phyloP scores from a whole-genome alignment of 2,797 vertebrate species.

The Propithecus deckenii region DNA sequence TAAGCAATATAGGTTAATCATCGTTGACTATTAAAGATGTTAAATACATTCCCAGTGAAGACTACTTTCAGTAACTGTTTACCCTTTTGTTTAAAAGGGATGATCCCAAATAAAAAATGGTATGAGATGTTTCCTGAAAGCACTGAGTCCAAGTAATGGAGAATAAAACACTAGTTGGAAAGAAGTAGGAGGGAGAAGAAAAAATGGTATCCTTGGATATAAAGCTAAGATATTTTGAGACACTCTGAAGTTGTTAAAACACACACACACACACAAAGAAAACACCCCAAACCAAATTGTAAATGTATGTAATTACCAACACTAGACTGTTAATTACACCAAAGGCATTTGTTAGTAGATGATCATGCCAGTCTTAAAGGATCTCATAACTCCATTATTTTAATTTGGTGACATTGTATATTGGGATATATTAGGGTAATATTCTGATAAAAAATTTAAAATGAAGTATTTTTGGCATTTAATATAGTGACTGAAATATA shows the following conservation, averaged over 20 bases:
- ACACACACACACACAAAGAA: neutral
- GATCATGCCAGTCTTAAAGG: neutral
- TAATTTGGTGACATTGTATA: neutral
- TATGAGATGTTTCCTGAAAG: neutral
- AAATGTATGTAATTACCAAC: slow-evolving; percentile 22
- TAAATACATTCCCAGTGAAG: neutral
- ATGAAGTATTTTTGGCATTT: slow-evolving; percentile 48
- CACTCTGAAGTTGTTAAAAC: neutral
- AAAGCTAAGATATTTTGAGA: slow-evolving; percentile 10
- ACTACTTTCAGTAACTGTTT: neutral
- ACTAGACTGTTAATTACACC: slow-evolving; percentile 10
- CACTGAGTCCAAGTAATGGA: neutral
- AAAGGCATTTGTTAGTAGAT: neutral
- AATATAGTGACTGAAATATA: neutral
- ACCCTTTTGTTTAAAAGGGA: neutral
- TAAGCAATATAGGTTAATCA: neutral
- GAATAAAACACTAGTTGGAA: neutral
- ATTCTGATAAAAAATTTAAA: slow-evolving; percentile 35
- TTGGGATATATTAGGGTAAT: neutral
- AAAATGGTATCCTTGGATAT: neutral
- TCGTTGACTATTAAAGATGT: neutral
- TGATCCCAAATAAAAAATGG: neutral
- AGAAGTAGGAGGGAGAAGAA: neutral
- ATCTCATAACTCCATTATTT: slow-evolving; percentile 25
- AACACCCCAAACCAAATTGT: neutral